phyloP scores from a whole-genome alignment of 2,797 vertebrate genomes.

The Sylvilagus floridanus region DNA sequence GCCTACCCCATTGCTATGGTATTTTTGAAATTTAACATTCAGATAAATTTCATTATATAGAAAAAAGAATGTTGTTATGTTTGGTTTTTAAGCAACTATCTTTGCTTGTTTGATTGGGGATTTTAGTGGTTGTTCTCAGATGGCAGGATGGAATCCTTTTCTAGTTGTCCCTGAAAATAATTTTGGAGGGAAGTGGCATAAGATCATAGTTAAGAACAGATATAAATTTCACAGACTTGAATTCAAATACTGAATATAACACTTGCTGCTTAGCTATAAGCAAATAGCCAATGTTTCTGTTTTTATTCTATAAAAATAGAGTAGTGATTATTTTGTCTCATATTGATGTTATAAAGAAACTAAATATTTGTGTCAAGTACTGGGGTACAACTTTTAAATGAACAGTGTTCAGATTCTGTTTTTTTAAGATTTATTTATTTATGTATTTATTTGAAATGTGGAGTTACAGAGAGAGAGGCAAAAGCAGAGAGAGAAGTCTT shows the following conservation, averaged over 20 bases:
- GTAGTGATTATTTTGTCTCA: not conserved
- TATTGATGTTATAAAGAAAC: not conserved
- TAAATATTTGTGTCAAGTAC: not conserved
- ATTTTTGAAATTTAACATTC: conserved; percentile 31
- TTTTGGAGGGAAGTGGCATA: not conserved
- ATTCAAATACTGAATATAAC: not conserved
- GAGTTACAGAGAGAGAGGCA: too few species aligned
- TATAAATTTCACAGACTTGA: not conserved
- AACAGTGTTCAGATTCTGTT: not conserved
- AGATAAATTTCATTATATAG: not conserved
- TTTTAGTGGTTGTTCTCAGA: not conserved
- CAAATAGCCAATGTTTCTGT: not conserved
- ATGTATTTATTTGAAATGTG: too few species aligned
- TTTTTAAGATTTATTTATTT: too few species aligned
- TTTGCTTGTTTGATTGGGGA: conserved; percentile 25
- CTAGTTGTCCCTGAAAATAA: not conserved
- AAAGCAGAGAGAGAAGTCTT: too few species aligned
- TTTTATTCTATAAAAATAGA: conserved; percentile 44
- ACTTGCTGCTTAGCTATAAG: not conserved
- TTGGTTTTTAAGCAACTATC: conserved; percentile 38
- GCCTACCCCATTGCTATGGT: not conserved
- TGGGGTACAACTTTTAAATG: not conserved
- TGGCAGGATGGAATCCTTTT: not conserved
- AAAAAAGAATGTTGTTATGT: conserved; percentile 45
- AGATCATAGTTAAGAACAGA: not conserved